These are phyloP conservation scores for Tragulus kanchil DNA, from an alignment of 2,113 vertebrate genomes.

Conservation along the genomic window DNA sequence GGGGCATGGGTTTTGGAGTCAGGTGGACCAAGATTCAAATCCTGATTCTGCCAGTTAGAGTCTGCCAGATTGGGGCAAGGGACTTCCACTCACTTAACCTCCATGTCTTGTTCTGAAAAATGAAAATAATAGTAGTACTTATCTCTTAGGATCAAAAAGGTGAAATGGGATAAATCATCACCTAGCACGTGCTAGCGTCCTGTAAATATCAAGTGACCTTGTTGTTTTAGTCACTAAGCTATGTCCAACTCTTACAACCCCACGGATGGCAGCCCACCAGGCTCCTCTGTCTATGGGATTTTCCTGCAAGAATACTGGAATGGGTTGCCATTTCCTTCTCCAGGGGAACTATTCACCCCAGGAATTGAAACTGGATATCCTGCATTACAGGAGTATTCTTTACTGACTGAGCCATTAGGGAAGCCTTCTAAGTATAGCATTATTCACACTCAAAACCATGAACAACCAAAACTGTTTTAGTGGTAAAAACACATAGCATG, in stretches of 20 bases:
- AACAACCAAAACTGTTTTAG: not conserved
- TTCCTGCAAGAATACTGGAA: not conserved
- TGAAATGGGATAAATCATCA: not conserved
- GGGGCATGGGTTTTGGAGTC: not conserved
- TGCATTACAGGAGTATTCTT: not conserved
- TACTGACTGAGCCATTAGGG: not conserved
- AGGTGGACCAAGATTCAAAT: not conserved
- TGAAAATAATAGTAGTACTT: not conserved
- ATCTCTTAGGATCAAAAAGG: not conserved
- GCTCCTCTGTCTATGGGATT: not conserved
- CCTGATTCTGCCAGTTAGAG: not conserved
- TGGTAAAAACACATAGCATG: not conserved
- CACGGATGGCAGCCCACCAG: not conserved
- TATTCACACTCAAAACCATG: not conserved
- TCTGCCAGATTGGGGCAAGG: fast-evolving
- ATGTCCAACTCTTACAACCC: not conserved
- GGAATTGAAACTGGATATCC: not conserved
- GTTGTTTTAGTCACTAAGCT: not conserved
- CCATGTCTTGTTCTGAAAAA: not conserved
- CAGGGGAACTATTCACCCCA: not conserved
- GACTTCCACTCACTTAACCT: not conserved
- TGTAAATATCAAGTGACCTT: not conserved
- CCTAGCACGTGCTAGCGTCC: not conserved
- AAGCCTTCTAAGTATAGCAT: not conserved
- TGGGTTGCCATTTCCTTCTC: not conserved